phyloP scores from a whole-genome alignment of 2,888 invertebrate species.

The Polia nebulosa region DNA sequence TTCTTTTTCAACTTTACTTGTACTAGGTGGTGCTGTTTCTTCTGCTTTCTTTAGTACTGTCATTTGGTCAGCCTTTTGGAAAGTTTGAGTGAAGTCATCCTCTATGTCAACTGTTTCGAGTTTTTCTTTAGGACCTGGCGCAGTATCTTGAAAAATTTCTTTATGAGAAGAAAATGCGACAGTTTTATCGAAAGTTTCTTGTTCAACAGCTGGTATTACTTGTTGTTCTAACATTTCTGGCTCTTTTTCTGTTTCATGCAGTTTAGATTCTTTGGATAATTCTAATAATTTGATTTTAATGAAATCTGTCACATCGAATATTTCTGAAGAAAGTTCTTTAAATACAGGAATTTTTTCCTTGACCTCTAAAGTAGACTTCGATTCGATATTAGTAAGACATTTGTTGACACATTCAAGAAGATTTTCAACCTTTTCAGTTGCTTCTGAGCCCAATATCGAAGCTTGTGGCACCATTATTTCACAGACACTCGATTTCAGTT shows the following conservation, averaged over 20 bases:
- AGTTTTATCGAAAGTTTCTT: not conserved
- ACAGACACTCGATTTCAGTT: slow-evolving; percentile 75
- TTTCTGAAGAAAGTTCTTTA: slow-evolving; percentile 74
- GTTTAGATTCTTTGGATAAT: slow-evolving; percentile 8
- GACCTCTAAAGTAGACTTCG: slow-evolving; percentile 79
- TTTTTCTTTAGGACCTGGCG: not conserved
- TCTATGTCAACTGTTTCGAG: not conserved
- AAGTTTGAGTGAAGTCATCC: not conserved
- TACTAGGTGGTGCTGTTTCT: not conserved
- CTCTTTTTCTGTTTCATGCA: not conserved
- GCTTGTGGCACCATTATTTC: slow-evolving; percentile 67
- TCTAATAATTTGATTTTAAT: slow-evolving; percentile 58
- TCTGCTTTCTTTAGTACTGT: not conserved
- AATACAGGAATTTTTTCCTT: slow-evolving; percentile 87
- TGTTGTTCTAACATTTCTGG: not conserved
- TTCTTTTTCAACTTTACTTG: slow-evolving; percentile 5
- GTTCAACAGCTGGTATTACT: not conserved
- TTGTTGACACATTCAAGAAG: slow-evolving; percentile 68
- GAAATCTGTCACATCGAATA: slow-evolving; percentile 67
- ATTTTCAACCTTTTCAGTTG: slow-evolving; percentile 57
- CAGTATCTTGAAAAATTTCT: not conserved
- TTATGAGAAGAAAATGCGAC: not conserved
- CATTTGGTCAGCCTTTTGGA: not conserved
- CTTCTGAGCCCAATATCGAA: slow-evolving; percentile 58
- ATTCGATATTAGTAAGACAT: slow-evolving; percentile 73